phyloP scores from a whole-genome alignment of 2,888 invertebrate species.

The Galerucella calmariensis region DNA sequence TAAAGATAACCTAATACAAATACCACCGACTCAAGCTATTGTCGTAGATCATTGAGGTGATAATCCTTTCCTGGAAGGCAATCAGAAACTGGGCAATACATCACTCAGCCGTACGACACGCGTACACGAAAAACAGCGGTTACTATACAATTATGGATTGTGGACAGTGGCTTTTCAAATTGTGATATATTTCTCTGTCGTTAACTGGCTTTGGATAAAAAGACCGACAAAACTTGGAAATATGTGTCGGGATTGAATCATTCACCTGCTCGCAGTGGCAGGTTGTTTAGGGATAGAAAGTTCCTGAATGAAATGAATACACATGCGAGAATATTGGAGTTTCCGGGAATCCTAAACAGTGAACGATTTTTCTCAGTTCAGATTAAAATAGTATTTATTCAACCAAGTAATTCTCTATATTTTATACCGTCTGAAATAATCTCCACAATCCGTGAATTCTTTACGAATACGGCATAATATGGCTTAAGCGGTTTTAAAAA shows the following conservation, averaged over 20 bases:
- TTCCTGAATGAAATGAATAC: too few relatives aligned
- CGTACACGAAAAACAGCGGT: conserved; percentile 41
- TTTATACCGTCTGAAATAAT: background rate
- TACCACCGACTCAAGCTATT: conserved; percentile 50
- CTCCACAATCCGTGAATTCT: background rate
- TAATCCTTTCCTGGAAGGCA: conserved; percentile 46
- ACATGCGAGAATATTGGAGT: too few relatives aligned
- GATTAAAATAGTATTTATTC: background rate
- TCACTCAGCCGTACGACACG: conserved; percentile 57
- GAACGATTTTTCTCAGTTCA: background rate
- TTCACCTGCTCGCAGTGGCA: background rate
- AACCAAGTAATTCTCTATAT: background rate
- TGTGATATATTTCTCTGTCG: conserved; percentile 29
- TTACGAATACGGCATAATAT: background rate
- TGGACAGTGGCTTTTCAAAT: conserved; percentile 27
- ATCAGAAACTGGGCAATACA: conserved; percentile 56
- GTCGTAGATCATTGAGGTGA: conserved; percentile 50
- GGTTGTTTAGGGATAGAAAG: too few relatives aligned
- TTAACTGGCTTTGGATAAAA: background rate
- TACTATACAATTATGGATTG: conserved; percentile 31
- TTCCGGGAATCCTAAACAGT: too few relatives aligned
- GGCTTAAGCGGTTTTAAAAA: background rate
- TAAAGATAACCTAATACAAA: conserved; percentile 52
- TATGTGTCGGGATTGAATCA: background rate
- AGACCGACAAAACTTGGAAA: background rate